Conservation (phyloP, 2,797 vertebrate genomes). For the Acanthornis magna region DNA sequence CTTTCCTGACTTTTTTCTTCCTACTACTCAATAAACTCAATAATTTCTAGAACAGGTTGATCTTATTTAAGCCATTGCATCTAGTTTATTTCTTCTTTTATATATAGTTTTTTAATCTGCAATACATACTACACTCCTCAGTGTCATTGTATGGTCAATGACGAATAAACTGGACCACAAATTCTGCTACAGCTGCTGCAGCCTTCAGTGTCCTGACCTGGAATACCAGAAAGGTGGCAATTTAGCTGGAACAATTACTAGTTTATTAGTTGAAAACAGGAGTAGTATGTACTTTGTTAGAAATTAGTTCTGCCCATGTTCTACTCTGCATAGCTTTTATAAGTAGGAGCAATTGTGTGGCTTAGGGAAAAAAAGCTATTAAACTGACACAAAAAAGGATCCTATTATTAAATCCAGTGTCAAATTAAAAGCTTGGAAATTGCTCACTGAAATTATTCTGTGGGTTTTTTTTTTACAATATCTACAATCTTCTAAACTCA, state of each 20-base stretch:
- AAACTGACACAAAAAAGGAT: background rate
- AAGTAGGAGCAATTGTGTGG: background rate
- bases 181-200: background rate
- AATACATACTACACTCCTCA: too few relatives aligned
- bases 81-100: background rate
- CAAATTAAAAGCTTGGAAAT: background rate
- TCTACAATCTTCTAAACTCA: background rate
- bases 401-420: background rate
- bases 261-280: background rate
- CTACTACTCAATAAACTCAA: background rate
- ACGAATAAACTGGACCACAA: background rate
- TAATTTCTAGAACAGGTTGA: background rate
- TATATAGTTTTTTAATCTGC: background rate
- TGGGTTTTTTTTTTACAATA: background rate
- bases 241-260: background rate
- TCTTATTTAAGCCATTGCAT: background rate
- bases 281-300: background rate
- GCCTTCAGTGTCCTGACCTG: background rate
- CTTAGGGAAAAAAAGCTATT: background rate
- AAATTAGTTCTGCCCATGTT: background rate
- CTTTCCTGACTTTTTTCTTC: background rate
- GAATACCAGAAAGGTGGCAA: background rate
- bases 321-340: background rate
- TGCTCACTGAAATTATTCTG: background rate
- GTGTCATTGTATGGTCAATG: accelerated